These are phyloP conservation scores for Cloeon dipterum DNA, from an alignment of 2,888 invertebrate genomes.

Conservation along the genomic window DNA sequence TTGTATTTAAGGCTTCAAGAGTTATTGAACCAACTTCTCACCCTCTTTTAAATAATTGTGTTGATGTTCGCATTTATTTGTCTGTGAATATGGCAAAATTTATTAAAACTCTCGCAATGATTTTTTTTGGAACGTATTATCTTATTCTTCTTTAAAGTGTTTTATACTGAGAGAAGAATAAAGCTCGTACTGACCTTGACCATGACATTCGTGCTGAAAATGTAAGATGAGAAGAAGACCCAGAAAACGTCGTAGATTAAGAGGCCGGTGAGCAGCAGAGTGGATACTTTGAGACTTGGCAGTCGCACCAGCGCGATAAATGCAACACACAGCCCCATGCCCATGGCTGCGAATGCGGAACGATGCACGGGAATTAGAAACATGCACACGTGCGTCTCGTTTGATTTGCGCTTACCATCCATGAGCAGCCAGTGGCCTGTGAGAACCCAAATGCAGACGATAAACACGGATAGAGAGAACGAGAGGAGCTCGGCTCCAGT, in stretches of 20 bases:
- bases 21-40: too few relatives aligned
- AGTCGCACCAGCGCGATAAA: constrained; percentile 91
- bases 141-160: too few relatives aligned
- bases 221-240: constrained; percentile 97
- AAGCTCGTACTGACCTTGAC: constrained; percentile 50
- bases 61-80: too few relatives aligned
- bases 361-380: constrained; percentile 6
- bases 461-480: constrained; percentile 72
- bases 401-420: constrained; percentile 41
- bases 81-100: too few relatives aligned
- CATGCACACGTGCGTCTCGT: neutral
- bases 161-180: too few relatives aligned
- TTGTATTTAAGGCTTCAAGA: too few relatives aligned
- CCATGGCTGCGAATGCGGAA: constrained; percentile 50
- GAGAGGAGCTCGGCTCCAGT: constrained; percentile 86
- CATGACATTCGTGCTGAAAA: constrained; percentile 97
- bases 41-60: too few relatives aligned
- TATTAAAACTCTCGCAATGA: too few relatives aligned
- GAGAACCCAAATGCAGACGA: constrained; percentile 92
- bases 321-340: constrained; percentile 93
- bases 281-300: constrained; percentile 89
- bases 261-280: constrained; percentile 75
- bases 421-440: constrained; percentile 96
- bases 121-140: too few relatives aligned
- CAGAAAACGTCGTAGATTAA: constrained; percentile 94